Base-by-base conservation (phyloP, 2,888 invertebrate genomes). In the Alcis repandata region DNA sequence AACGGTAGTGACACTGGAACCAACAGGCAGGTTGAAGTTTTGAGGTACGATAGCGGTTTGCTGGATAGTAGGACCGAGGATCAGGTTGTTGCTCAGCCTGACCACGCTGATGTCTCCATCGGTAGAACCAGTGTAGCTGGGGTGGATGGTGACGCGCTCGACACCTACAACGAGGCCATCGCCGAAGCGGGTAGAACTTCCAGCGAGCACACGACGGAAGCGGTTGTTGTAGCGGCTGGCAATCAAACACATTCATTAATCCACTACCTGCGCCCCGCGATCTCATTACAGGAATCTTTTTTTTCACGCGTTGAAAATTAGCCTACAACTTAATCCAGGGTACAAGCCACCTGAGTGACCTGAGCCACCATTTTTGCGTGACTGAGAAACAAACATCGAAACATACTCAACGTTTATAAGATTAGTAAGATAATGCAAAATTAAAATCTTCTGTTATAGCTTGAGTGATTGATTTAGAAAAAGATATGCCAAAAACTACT, bases 1-100 rank as follows among this genome's bases (percentile, higher is more conserved):
- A 19, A 82, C 86, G 36, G 81, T 79, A 0, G 75, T 69, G 0
- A 87, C 86, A 0, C 80, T 74, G 0, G 78, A 2, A 38, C 77
- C 67, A 49, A 80, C 82, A 0, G 84, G 84, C 0, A 86, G 27
- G 0, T 0, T 0, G 0, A 54, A 9, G 1, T 58, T 74, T 11
- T 70, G 76, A 1, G 69, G 2, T 0, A 78, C n/a, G 17, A 89
- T 83, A 1, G 72, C 27, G 0, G 46, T 73, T 10, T 61, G 78
- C 62, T 80, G 77, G 0, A 88, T 59, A 0, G 67, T 76, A 0
- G 76, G 63, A 3, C 73, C 71, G 62, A 75, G 84, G 0, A 36
- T 32, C 17, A 89, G 66, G 0, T 2, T 7, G 20, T 9, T 13
- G 0, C 0, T 0, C 9, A 68, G 59, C 33, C 59, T 51, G 20